A percentile compares a stretch with the other conserved stretches of the same genome.
Conservation (phyloP, 2,797 vertebrate species). For the Liparis tanakae region DNA sequence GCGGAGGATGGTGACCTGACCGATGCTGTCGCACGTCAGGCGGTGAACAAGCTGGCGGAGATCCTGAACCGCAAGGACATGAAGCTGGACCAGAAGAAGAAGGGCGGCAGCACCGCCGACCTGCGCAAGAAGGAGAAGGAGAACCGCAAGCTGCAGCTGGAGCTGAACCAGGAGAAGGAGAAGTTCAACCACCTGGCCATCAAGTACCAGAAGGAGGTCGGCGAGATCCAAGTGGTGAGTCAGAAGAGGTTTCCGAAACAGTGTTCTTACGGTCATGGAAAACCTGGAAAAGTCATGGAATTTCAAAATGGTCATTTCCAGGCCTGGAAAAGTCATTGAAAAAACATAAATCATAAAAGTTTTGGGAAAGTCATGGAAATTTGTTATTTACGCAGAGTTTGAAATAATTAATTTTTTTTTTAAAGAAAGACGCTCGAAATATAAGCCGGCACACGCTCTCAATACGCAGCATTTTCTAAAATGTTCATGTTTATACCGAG, state of each 20-base stretch:
- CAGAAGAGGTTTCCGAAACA: constrained; percentile 83
- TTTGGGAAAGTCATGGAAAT: too few species aligned
- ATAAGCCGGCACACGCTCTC: too few species aligned
- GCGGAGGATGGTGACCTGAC: background rate
- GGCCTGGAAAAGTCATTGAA: too few species aligned
- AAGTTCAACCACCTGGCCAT: constrained; percentile 96
- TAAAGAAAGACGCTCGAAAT: too few species aligned
- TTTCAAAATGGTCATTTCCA: too few species aligned
- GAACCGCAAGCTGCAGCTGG: constrained; percentile 96
- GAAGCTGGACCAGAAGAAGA: constrained; percentile 93
- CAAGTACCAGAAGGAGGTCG: constrained; percentile 97
- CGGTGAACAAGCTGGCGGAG: constrained; percentile 98
- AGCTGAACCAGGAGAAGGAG: constrained; percentile 95
- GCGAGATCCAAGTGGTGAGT: constrained; percentile 97
- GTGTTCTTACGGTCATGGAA: too few species aligned
- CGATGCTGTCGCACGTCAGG: constrained; percentile 89
- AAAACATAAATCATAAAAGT: too few species aligned
- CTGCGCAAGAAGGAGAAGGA: constrained; percentile 97
- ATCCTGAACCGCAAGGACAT: constrained; percentile 99
- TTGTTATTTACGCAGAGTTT: too few species aligned
- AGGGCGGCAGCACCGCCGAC: constrained; percentile 94
- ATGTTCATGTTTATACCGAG: too few species aligned
- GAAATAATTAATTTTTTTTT: too few species aligned
- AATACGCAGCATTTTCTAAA: too few species aligned
- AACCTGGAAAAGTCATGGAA: too few species aligned